phyloP scores from a whole-genome alignment of 1,140 invertebrate species.

The Gryllus bimaculatus region DNA sequence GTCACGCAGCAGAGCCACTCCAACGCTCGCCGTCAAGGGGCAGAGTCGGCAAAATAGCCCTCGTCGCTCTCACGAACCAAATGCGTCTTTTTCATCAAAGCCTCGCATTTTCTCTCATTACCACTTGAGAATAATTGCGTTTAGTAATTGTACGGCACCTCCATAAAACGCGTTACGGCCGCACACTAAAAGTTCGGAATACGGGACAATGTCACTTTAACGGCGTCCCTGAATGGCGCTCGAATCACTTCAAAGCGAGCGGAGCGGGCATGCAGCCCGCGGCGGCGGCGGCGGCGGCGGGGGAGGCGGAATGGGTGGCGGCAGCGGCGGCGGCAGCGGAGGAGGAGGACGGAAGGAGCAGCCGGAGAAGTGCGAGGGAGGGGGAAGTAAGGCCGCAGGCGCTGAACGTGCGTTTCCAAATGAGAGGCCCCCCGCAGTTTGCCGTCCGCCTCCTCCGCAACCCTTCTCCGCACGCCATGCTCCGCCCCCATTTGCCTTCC shows the following conservation, averaged over 20 bases:
- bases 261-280: too few species aligned
- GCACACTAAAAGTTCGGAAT: not conserved
- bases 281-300: too few species aligned
- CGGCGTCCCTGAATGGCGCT: not conserved
- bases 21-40: too few species aligned
- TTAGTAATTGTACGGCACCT: not conserved
- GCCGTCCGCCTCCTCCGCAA: too few species aligned
- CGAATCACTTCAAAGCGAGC: not conserved
- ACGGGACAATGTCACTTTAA: constrained; percentile 1
- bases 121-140: not conserved
- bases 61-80: not conserved
- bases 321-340: too few species aligned
- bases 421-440: too few species aligned
- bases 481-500: too few species aligned
- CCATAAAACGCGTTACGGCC: not conserved
- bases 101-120: not conserved
- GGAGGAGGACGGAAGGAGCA: not conserved
- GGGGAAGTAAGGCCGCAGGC: not conserved
- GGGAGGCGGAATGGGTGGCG: too few species aligned
- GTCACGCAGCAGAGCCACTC: too few species aligned
- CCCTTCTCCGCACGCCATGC: too few species aligned
- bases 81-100: constrained; percentile 4
- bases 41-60: too few species aligned
- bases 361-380: not conserved
- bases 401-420: too few species aligned